A percentile compares a stretch with the other conserved stretches of the same genome.
Conservation (phyloP, 2,797 vertebrate genomes). For the Coregonus suidteri region DNA sequence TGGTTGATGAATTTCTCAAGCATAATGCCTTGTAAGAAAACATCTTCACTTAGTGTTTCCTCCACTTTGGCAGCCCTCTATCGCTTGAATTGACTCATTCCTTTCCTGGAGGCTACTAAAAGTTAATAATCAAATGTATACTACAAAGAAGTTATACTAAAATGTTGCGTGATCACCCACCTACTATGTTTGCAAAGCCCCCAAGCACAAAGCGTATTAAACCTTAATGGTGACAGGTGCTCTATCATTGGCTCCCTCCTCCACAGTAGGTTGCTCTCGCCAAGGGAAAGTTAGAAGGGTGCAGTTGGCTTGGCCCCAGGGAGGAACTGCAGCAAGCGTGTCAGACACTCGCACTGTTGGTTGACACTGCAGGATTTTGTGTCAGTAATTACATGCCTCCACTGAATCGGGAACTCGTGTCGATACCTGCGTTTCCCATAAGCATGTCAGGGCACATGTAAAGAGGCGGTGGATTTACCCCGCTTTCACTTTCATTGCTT, state of each 20-base stretch:
- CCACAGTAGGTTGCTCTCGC: conserved; percentile 23
- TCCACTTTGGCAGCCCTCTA: neutral
- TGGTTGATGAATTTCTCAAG: neutral
- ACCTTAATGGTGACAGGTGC: conserved; percentile 36
- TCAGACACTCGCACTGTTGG: conserved; percentile 38
- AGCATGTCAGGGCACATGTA: conserved; percentile 20
- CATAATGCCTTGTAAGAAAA: neutral
- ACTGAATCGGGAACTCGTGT: conserved; percentile 11
- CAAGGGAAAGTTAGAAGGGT: conserved; percentile 36
- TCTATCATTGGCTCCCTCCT: conserved; percentile 38
- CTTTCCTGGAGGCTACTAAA: neutral
- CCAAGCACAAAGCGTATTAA: conserved; percentile 21
- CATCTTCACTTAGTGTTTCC: neutral
- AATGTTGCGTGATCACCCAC: neutral
- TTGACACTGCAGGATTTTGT: conserved; percentile 43
- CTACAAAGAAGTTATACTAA: neutral
- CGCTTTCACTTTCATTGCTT: conserved; percentile 40
- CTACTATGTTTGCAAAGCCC: conserved; percentile 13
- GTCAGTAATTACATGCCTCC: conserved; percentile 30
- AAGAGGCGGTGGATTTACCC: conserved; percentile 16
- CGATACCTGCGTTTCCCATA: conserved; percentile 16
- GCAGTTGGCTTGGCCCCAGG: conserved; percentile 34
- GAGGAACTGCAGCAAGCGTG: conserved; percentile 27
- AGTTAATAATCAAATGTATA: neutral
- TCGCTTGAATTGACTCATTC: neutral